Evolutionary conservation across 92 coral and sea anemone genomes (phyloP).

Genomic region (Muricea muricata): DNA sequence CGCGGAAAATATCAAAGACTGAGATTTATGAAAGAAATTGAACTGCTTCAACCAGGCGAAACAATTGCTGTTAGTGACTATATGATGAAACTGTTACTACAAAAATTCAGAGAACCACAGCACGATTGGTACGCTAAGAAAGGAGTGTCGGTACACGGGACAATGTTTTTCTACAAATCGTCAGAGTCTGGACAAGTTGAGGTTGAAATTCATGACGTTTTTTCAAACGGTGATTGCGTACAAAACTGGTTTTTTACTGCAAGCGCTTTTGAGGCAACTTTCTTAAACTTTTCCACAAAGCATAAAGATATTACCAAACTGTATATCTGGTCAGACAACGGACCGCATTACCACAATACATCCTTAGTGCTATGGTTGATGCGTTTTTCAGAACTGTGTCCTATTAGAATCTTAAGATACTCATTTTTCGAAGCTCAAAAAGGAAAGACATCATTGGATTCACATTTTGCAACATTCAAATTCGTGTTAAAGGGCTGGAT

Average conservation of each 20-base stretch:
- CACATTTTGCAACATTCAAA: constrained; percentile 49
- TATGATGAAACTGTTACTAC: constrained; percentile 50
- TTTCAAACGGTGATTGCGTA: constrained; percentile 7
- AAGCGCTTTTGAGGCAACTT: constrained; percentile 51
- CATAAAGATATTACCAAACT: constrained; percentile 26
- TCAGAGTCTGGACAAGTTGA: not conserved
- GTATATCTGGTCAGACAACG: constrained; percentile 57
- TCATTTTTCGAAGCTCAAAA: constrained; percentile 56
- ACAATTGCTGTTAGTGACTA: constrained; percentile 61
- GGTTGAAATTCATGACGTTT: constrained; percentile 20
- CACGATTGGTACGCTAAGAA: constrained; percentile 49
- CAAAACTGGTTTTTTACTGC: constrained; percentile 10
- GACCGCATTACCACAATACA: constrained; percentile 54
- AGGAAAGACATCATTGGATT: constrained; percentile 55
- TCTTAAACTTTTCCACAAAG: constrained; percentile 21
- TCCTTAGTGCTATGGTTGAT: constrained; percentile 46
- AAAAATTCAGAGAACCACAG: constrained; percentile 52
- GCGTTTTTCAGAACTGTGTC: constrained; percentile 22
- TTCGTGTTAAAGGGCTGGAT: constrained; percentile 33
- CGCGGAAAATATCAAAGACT: constrained; percentile 42
- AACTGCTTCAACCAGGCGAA: constrained; percentile 33
- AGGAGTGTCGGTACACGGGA: constrained; percentile 49
- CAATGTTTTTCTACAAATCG: constrained; percentile 40
- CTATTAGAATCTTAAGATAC: not conserved
- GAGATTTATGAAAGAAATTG: constrained; percentile 32